Base-by-base conservation (phyloP, 2,113 vertebrate species). In the Delphinus delphis region DNA sequence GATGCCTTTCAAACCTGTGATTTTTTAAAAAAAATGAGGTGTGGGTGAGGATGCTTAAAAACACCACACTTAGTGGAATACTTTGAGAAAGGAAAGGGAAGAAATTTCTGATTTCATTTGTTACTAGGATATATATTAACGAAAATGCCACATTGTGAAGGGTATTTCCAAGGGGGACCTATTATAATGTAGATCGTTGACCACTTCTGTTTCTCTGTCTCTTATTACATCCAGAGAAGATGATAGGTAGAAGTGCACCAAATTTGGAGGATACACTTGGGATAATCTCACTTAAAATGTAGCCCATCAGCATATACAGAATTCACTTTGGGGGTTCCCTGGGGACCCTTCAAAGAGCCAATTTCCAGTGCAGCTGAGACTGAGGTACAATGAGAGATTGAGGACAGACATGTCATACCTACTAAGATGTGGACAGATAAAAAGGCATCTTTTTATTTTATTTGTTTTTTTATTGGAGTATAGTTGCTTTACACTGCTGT, bases 221-320 rank as follows among this genome's bases (percentile, higher is more conserved):
- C 31, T 84, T 53, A 28, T 47, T 92, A 26, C 20, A 41, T 76
- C 33, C 93, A 70, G 74, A 86, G 84, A 83, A 62, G 21, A 55
- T 62, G 13, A 50, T 23, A 31, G 71, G 81, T 70, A 41, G 70
- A 89, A 58, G 38, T 44, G 63, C 2, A 77, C 50, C 53, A 88
- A 23, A 58, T 95, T 71, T 85, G 81, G 50, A 90, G 44, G 71
- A 44, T 68, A 41, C 36, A 60, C 11, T 89, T 74, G 23, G 50
- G 76, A 91, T 83, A 62, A 9, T 58, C 68, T 97, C 55, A 87
- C 38, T 74, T 96, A 77, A 90, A 84, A 89, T 68, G 60, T 23
- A 90, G 14, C 25, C 33, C 67, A 4, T 82, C 83, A 36, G 17
- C 20, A 53, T 17, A 86, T 26, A 11, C 81, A 96, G 44, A 93